Base-by-base conservation (phyloP, 2,888 invertebrate genomes). In the Ichneumoninae sp. region DNA sequence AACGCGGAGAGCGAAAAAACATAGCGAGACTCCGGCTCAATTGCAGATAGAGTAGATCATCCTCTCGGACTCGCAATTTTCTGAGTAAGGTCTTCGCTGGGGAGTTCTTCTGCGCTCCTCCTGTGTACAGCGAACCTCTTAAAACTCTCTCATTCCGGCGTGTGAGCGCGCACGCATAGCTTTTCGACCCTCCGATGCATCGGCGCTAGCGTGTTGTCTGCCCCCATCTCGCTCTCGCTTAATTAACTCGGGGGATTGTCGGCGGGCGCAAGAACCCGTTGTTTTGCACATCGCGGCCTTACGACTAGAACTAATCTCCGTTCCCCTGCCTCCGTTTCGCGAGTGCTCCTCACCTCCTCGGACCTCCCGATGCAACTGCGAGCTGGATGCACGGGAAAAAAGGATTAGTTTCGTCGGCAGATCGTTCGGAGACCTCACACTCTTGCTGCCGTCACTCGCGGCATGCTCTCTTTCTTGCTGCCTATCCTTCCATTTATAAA, bases 211-310 rank as follows among this genome's bases (percentile, higher is more conserved):
- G 76, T 84, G 50, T 71, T 52, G 65, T 72, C 52, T 47, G 77
- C 57, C 74, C 80, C 66, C 62, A 74, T 83, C 82, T 88, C 83
- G 75, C 86, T 75, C 79, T 87, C 82, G 86, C 79, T 87, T 89
- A 90, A 90, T 90, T 90, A 90, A 90, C 89, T 90, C 83, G 54
- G 83, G 81, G 88, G 88, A 89, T 88, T 88, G 89, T 89, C 90
- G 87, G 88, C 86, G 71, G 72, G 62, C 50, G 76, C 80, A 80
- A 83, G 83, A 83, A 83, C 71, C 75, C 70, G 79, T 75, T 76
- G 83, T 83, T 83, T 83, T 83, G 83, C 83, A 47, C 80, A 83
- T 75, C 77, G 77, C 85, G 44, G 16, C 44, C 16, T 88, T 88
- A 87, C 83, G 87, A 87, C 88, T 89, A 89, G 88, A 89, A 89